Conservation (phyloP, 2,113 vertebrate species). For the Camelus bactrianus region DNA sequence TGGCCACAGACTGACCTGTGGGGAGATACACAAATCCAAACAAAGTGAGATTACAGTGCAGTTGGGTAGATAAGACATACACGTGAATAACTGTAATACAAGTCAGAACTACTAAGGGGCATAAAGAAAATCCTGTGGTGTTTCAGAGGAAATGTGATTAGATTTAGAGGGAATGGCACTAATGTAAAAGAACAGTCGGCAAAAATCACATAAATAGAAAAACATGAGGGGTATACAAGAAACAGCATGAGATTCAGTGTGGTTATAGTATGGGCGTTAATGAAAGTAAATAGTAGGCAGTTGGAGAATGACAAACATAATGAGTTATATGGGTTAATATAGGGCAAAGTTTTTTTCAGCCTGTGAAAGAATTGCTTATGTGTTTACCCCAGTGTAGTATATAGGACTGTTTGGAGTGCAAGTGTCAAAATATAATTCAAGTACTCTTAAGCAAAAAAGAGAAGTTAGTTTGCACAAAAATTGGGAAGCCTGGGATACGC, state of each 20-base stretch:
- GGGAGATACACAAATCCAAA: slow-evolving; percentile 24
- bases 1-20: slow-evolving; percentile 12
- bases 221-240: neutral
- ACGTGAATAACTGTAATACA: slow-evolving; percentile 4
- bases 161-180: slow-evolving; percentile 46
- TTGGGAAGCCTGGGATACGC: neutral
- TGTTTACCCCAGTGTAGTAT: neutral
- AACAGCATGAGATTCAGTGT: slow-evolving; percentile 6
- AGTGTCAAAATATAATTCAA: slow-evolving; percentile 50
- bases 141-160: slow-evolving; percentile 51
- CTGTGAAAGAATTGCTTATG: slow-evolving; percentile 30
- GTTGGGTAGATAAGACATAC: neutral
- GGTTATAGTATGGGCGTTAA: neutral
- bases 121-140: slow-evolving; percentile 5
- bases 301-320: slow-evolving; percentile 44
- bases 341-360: neutral
- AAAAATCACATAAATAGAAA: slow-evolving; percentile 46
- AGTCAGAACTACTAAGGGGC: slow-evolving; percentile 27
- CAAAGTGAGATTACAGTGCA: slow-evolving; percentile 6
- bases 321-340: slow-evolving; percentile 26
- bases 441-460: slow-evolving; percentile 15
- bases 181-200: slow-evolving; percentile 18
- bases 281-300: neutral
- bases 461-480: neutral
- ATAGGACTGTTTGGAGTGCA: slow-evolving; percentile 9